phyloP scores from a whole-genome alignment of 2,888 invertebrate genomes.

The Lobophora halterata region DNA sequence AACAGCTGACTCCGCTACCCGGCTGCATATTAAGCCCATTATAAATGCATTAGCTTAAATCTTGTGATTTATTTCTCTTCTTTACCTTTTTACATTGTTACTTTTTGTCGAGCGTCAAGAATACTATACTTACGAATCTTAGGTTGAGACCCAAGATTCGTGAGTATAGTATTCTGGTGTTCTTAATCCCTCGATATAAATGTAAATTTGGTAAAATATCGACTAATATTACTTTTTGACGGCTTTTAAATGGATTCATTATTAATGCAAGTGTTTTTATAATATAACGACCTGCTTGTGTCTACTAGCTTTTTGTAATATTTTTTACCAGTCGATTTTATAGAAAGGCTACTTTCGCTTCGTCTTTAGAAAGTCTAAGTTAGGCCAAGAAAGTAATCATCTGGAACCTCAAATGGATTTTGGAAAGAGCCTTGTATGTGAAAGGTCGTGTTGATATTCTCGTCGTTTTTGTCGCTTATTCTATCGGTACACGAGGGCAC shows the following conservation, averaged over 20 bases:
- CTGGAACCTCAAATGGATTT: slow-evolving; percentile 17
- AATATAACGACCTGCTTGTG: too few relatives aligned
- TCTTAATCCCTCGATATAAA: too few relatives aligned
- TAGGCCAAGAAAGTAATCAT: slow-evolving; percentile 17
- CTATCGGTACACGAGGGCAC: slow-evolving; percentile 58
- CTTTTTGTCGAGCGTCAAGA: slow-evolving; percentile 23
- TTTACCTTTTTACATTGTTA: slow-evolving; percentile 18
- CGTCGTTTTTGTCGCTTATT: slow-evolving; percentile 49
- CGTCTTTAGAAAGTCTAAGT: slow-evolving; percentile 4
- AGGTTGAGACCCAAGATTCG: too few relatives aligned
- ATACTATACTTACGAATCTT: too few relatives aligned
- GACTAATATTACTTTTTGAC: too few relatives aligned
- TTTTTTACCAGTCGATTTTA: too few relatives aligned
- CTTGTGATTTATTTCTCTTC: slow-evolving; percentile 14
- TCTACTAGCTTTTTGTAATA: too few relatives aligned
- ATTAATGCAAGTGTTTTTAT: too few relatives aligned
- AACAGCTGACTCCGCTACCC: slow-evolving; percentile 28
- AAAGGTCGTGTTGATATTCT: slow-evolving; percentile 45
- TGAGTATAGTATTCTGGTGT: too few relatives aligned
- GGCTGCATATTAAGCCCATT: slow-evolving; percentile 49
- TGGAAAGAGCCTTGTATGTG: slow-evolving; percentile 27
- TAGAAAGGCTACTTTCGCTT: background rate
- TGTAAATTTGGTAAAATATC: too few relatives aligned
- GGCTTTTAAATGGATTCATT: too few relatives aligned
- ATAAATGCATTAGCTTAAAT: slow-evolving; percentile 55